Conservation (phyloP, 2,888 invertebrate genomes). For the Siphlonurus alternatus region DNA sequence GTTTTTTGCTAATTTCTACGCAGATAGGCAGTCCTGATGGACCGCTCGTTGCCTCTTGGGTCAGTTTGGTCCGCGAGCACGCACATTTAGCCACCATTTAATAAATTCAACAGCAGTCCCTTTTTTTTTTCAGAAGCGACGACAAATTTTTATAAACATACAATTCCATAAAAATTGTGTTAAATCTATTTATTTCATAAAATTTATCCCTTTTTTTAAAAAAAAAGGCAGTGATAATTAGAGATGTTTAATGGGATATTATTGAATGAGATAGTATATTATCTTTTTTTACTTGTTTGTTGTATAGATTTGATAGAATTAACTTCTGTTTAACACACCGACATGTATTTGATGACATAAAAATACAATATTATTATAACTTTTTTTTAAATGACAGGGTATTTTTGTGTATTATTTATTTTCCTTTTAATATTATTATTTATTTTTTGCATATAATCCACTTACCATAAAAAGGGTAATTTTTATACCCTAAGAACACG, state of each 20-base stretch:
- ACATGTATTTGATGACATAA: background rate
- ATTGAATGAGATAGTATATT: background rate
- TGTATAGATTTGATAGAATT: background rate
- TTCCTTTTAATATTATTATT: background rate
- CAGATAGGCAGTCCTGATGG: background rate
- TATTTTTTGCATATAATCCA: background rate
- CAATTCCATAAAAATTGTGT: background rate
- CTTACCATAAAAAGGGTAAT: background rate
- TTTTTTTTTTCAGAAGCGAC: background rate
- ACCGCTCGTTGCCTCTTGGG: slow-evolving; percentile 1
- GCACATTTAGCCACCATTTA: slow-evolving; percentile 2
- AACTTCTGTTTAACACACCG: background rate
- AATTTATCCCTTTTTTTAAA: background rate
- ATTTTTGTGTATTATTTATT: too few species aligned
- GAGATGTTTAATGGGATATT: background rate
- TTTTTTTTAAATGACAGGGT: too few species aligned
- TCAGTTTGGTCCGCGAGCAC: background rate
- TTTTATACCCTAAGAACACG: background rate
- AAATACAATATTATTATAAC: too few species aligned
- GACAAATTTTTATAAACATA: background rate
- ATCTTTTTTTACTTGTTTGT: background rate
- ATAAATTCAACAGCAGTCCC: background rate
- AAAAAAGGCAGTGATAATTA: slow-evolving; percentile 3
- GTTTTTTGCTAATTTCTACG: background rate
- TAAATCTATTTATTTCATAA: background rate